phyloP scores from a whole-genome alignment of 2,888 invertebrate species.

The Gnatocerus cornutus region DNA sequence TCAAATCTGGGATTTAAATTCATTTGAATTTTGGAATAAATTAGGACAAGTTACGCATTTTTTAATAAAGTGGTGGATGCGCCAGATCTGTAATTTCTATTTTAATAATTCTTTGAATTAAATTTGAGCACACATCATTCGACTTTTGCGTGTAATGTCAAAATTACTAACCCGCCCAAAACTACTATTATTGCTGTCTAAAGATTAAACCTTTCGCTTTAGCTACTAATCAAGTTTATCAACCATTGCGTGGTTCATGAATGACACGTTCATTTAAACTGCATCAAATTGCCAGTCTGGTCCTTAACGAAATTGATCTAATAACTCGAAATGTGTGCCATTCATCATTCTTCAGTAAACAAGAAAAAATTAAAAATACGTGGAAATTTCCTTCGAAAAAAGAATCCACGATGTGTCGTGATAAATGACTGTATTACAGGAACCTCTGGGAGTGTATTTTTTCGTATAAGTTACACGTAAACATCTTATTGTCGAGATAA shows the following conservation, averaged over 20 bases:
- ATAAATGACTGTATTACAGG: slow-evolving; percentile 27
- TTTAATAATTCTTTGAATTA: too few relatives aligned
- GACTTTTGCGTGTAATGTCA: too few relatives aligned
- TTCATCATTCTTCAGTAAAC: slow-evolving; percentile 16
- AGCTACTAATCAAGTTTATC: background rate
- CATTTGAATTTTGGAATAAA: too few relatives aligned
- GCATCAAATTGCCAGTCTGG: too few relatives aligned
- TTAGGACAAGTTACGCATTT: too few relatives aligned
- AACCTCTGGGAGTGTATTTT: slow-evolving; percentile 16
- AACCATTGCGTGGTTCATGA: slow-evolving; percentile 4
- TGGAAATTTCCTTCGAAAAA: slow-evolving; percentile 1
- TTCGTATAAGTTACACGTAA: slow-evolving; percentile 22
- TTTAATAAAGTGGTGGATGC: too few relatives aligned
- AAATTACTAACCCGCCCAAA: too few relatives aligned
- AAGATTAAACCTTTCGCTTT: too few relatives aligned
- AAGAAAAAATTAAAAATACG: slow-evolving; percentile 11
- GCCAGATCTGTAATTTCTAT: too few relatives aligned
- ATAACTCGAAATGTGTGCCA: background rate
- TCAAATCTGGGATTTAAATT: too few relatives aligned
- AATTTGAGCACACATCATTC: too few relatives aligned
- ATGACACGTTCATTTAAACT: slow-evolving; percentile 8
- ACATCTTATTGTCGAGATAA: slow-evolving; percentile 36
- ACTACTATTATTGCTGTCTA: too few relatives aligned
- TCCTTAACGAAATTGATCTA: background rate
- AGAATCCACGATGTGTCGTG: slow-evolving; percentile 15